Evolutionary conservation across 2,113 vertebrate species (phyloP).

Genomic region (Tichodroma muraria): DNA sequence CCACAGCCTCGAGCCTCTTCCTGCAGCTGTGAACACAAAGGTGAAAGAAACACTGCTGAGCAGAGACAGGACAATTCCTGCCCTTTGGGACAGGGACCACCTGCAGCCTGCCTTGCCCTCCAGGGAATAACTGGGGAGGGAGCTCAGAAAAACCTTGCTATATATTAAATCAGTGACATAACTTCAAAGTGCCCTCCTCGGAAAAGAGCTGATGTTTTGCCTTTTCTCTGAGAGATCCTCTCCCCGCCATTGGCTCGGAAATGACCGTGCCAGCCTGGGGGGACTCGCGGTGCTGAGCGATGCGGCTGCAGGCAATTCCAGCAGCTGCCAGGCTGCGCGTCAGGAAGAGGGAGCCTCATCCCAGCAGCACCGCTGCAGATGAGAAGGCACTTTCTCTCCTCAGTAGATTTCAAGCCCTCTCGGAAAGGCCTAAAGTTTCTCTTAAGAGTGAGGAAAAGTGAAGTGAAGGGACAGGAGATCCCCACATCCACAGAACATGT

Average conservation of each 20-base stretch:
- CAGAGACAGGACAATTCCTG: neutral
- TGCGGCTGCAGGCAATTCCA: neutral
- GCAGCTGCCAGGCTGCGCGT: neutral
- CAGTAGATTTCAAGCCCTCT: neutral
- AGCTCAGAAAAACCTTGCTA: neutral
- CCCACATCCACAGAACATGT: neutral
- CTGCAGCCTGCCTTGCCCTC: neutral
- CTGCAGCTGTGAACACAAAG: neutral
- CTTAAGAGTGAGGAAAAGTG: rapidly evolving
- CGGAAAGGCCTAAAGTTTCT: neutral
- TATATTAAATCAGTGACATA: neutral
- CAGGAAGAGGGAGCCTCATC: neutral
- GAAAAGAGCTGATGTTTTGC: neutral
- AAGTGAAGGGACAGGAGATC: neutral
- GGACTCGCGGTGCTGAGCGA: rapidly evolving
- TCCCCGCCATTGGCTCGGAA: rapidly evolving
- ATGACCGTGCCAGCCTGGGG: neutral
- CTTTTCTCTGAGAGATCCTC: neutral
- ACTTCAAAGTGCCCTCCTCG: neutral
- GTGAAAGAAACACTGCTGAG: neutral
- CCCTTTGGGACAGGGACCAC: neutral
- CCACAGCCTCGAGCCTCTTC: neutral
- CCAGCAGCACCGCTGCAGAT: neutral
- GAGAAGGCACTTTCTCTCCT: conserved; percentile 45
- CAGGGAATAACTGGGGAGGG: rapidly evolving